phyloP scores from a whole-genome alignment of 2,888 invertebrate species.

The Conchocele bisecta region DNA sequence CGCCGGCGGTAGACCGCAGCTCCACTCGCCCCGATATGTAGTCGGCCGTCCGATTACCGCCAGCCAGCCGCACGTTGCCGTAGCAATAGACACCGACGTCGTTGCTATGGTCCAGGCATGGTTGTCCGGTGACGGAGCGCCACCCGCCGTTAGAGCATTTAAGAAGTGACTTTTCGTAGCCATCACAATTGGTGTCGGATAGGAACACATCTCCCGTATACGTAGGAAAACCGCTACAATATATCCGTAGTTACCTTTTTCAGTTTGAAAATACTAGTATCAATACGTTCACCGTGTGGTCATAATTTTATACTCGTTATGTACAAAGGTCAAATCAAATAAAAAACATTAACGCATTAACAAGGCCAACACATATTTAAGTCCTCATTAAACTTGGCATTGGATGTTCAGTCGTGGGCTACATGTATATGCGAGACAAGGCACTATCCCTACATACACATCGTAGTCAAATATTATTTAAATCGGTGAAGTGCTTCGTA shows the following conservation, averaged over 20 bases:
- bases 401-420: no score
- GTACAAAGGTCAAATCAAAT: no score
- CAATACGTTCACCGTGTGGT: no score
- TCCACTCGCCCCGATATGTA: slow-evolving; percentile 56
- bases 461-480: no score
- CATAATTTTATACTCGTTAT: no score
- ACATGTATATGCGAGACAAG: no score
- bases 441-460: no score
- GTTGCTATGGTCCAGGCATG: slow-evolving; percentile 43
- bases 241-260: not conserved
- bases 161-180: slow-evolving; percentile 63
- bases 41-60: slow-evolving; percentile 4
- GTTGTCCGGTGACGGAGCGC: slow-evolving; percentile 31
- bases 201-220: slow-evolving; percentile 54
- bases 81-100: slow-evolving; percentile 74
- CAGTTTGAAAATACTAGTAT: no score
- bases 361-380: no score
- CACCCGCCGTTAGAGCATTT: slow-evolving; percentile 68
- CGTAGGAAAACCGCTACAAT: slow-evolving; percentile 57
- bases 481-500: no score
- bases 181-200: slow-evolving; percentile 65
- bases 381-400: no score
- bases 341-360: no score
- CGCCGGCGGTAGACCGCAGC: slow-evolving; percentile 17
- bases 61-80: slow-evolving; percentile 51